phyloP scores from a whole-genome alignment of 2,797 vertebrate species.

The Anabacerthia variegaticeps region DNA sequence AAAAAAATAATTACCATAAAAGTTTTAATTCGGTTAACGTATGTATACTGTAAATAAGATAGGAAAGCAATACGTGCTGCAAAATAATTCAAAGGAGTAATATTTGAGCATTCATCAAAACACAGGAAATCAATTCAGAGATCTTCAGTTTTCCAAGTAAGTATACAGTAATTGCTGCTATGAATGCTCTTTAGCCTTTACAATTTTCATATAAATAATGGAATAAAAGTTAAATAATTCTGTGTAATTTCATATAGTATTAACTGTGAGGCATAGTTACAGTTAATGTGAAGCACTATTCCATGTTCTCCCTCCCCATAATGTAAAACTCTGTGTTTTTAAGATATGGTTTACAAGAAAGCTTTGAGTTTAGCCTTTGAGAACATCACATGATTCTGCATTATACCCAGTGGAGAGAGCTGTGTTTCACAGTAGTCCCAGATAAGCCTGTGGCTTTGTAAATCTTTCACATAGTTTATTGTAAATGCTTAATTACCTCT shows the following conservation, averaged over 20 bases:
- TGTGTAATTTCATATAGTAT: not conserved
- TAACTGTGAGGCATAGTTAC: not conserved
- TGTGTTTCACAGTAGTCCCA: conserved; percentile 13
- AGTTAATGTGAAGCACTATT: not conserved
- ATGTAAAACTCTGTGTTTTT: not conserved
- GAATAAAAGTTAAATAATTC: not conserved
- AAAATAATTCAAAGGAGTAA: not conserved
- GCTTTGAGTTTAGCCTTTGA: conserved; percentile 2
- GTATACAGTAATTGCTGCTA: not conserved
- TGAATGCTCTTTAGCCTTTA: not conserved
- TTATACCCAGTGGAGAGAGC: not conserved
- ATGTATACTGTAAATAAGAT: not conserved
- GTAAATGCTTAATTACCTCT: conserved; percentile 8
- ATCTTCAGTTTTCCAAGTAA: not conserved
- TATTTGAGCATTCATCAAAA: not conserved
- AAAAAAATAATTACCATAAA: not conserved
- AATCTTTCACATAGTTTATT: conserved; percentile 18
- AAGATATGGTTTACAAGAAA: not conserved
- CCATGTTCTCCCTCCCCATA: not conserved
- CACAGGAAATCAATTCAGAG: not conserved
- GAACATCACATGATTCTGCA: not conserved
- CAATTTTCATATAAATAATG: not conserved
- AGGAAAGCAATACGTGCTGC: not conserved
- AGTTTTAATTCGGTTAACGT: not conserved
- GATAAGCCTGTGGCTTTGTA: conserved; percentile 13